A percentile compares a stretch with the other conserved stretches of the same genome.
Evolutionary conservation across 2,113 vertebrate species (phyloP).

Genomic region (Xenotilapia flavipinnis): DNA sequence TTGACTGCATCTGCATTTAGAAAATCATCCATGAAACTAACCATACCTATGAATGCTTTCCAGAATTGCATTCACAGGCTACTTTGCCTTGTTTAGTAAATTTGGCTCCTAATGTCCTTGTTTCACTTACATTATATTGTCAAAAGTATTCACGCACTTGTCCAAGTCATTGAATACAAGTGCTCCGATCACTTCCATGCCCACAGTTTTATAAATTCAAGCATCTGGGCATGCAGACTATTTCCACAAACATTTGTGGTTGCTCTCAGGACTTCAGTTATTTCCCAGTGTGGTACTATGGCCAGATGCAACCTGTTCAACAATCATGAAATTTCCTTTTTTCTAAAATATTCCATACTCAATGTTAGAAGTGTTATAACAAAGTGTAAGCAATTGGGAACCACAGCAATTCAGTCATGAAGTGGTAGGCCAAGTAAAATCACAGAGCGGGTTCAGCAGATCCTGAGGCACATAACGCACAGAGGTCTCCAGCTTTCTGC

Average conservation of each 20-base stretch:
- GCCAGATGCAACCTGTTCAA: not conserved
- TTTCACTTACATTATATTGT: not conserved
- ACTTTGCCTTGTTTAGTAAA: not conserved
- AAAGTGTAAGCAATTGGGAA: not conserved
- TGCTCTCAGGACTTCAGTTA: not conserved
- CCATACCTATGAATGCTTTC: not conserved
- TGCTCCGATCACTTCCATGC: accelerated
- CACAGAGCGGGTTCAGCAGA: not conserved
- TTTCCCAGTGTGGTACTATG: not conserved
- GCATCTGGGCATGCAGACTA: not conserved
- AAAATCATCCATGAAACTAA: not conserved
- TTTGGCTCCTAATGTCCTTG: not conserved
- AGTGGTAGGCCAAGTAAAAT: not conserved
- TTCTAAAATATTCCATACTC: not conserved
- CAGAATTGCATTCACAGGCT: not conserved
- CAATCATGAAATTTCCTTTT: not conserved
- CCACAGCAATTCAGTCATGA: not conserved
- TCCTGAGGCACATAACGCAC: not conserved
- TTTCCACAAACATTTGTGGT: not conserved
- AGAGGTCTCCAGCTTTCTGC: not conserved
- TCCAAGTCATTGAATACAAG: not conserved
- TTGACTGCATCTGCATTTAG: not conserved
- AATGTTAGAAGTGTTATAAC: not conserved
- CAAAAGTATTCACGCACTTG: not conserved
- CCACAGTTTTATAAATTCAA: not conserved